Conservation (phyloP, 2,113 vertebrate species). For the Grammomys dolichurus region DNA sequence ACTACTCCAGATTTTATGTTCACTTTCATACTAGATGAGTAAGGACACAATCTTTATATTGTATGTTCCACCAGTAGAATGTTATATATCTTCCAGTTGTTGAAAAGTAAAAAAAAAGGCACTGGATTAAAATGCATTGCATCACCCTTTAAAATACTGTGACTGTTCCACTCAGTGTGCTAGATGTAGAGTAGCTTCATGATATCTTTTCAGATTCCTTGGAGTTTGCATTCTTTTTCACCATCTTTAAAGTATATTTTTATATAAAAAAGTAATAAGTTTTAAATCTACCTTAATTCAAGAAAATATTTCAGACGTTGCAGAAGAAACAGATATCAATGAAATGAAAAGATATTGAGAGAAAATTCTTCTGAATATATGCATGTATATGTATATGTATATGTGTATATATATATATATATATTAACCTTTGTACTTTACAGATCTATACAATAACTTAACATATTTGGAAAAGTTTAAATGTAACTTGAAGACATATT, state of each 20-base stretch:
- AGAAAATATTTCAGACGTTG: background rate
- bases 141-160: background rate
- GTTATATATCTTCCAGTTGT: background rate
- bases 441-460: background rate
- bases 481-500: background rate
- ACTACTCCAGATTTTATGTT: background rate
- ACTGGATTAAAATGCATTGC: background rate
- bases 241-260: background rate
- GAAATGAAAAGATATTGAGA: background rate
- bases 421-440: background rate
- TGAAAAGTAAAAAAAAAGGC: no score
- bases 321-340: background rate
- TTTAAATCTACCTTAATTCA: background rate
- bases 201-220: background rate
- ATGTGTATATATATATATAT: background rate
- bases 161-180: background rate
- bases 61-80: no score
- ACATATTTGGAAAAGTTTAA: background rate
- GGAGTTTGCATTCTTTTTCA: background rate
- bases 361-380: background rate
- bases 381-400: background rate
- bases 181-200: background rate
- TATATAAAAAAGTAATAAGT: background rate
- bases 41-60: background rate
- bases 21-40: background rate